Base-by-base conservation (phyloP, 2,113 vertebrate species). In the Athene cunicularia region DNA sequence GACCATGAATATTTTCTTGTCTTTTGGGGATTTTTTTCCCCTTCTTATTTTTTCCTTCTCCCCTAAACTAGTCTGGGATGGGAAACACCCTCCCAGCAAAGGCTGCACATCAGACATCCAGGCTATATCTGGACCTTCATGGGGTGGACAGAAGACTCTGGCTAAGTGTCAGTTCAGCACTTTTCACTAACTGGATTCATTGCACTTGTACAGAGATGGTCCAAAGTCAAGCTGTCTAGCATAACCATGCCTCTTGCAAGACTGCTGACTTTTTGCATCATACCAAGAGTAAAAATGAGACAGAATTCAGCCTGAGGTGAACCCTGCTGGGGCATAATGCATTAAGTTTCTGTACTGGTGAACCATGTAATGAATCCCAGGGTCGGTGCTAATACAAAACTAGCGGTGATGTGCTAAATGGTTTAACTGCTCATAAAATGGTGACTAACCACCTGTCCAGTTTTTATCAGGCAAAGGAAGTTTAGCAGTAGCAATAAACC, bases 391-490 rank as follows among this genome's bases (percentile, higher is more conserved):
- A 97, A 97, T 86, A 80, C 76, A 91, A 90, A 95, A 52, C 63
- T 49, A 95, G 92, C 56, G 72, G 80, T 33, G 88, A 95, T 97
- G 96, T 93, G 95, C 93, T 95, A 89, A 87, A 64, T 93, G 84
- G 80, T 95, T 95, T 94, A 95, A 91, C 93, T 95, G 94, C 91
- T 91, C 93, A 80, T 95, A 95, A 97, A 96, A 66, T 39, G 62
- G 86, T 90, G 70, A 35, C 81, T 89, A 88, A 83, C 84, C 84
- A 93, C 58, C 91, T 95, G 89, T 76, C 94, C 94, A 62, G 73
- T 58, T 89, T 85, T 95, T 74, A 80, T 81, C 11, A 5, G 66
- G 66, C 66, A 73, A 32, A 62, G 53, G 66, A 89, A 89, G 23
- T 49, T 85, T 60, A 95, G 55, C 77, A 55, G 39, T 22, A 68